phyloP scores from a whole-genome alignment of 2,888 invertebrate genomes.

The Epicampocera succincta region DNA sequence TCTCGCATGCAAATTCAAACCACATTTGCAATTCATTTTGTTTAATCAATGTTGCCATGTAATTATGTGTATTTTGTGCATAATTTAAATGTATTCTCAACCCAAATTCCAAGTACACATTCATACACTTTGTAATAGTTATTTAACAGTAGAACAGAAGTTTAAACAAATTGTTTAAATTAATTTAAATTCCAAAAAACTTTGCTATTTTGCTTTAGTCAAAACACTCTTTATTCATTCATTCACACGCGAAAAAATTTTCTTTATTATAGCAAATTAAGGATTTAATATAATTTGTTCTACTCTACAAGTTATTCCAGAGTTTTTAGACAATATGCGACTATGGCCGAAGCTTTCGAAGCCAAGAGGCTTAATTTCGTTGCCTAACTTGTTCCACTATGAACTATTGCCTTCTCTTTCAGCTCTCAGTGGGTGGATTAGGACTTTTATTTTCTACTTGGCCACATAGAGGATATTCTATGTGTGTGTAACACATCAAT shows the following conservation, averaged over 20 bases:
- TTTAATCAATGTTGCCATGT: slow-evolving; percentile 80
- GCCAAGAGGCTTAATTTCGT: not conserved
- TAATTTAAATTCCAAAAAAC: no score
- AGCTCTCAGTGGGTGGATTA: not conserved
- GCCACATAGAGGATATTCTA: not conserved
- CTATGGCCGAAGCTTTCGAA: no score
- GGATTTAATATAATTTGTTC: no score
- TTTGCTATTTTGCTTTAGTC: no score
- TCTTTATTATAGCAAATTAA: no score
- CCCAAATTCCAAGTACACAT: not conserved
- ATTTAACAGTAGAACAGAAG: slow-evolving; percentile 10
- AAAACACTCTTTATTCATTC: no score
- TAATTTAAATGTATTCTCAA: slow-evolving; percentile 29
- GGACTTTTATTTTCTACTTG: not conserved
- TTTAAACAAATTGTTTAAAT: no score
- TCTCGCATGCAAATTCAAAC: slow-evolving; percentile 16
- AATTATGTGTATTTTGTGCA: slow-evolving; percentile 52
- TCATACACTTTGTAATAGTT: not conserved
- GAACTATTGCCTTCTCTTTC: not conserved
- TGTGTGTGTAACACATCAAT: not conserved
- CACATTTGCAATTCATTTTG: slow-evolving; percentile 70
- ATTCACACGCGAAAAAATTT: no score
- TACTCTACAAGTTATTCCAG: no score
- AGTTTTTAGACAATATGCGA: not conserved
- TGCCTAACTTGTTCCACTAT: not conserved